phyloP scores from a whole-genome alignment of 2,797 vertebrate species.

The Chelmon rostratus region DNA sequence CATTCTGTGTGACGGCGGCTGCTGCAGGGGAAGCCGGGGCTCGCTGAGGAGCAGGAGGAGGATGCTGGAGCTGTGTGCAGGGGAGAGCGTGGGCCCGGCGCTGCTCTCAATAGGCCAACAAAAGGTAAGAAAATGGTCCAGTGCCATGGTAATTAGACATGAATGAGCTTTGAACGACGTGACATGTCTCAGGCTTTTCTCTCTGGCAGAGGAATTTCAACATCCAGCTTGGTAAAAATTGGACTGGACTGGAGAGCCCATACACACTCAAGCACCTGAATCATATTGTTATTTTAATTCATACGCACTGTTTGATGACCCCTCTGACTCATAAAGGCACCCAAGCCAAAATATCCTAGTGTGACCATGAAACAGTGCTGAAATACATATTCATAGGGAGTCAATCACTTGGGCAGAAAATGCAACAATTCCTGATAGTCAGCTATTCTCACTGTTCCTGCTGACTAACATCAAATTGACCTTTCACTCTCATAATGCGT shows the following conservation, averaged over 20 bases:
- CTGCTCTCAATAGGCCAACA: slow-evolving; percentile 84
- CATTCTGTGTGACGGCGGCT: slow-evolving; percentile 83
- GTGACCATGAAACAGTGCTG: slow-evolving; percentile 41
- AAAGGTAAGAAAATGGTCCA: slow-evolving; percentile 84
- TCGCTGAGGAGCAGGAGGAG: slow-evolving; percentile 78
- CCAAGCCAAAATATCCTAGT: slow-evolving; percentile 48
- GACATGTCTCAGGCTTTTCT: slow-evolving; percentile 73
- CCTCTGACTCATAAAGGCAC: slow-evolving; percentile 23
- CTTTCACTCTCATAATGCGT: slow-evolving; percentile 79
- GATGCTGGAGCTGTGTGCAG: slow-evolving; percentile 78
- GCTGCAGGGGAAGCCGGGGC: slow-evolving; percentile 78
- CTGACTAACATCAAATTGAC: slow-evolving; percentile 80
- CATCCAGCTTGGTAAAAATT: slow-evolving; percentile 70
- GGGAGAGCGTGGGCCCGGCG: slow-evolving; percentile 80
- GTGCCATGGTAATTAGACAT: slow-evolving; percentile 83
- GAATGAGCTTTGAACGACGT: slow-evolving; percentile 79
- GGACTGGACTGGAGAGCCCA: slow-evolving; percentile 32
- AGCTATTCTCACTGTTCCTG: slow-evolving; percentile 64
- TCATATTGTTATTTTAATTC: slow-evolving; percentile 68
- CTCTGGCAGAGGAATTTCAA: slow-evolving; percentile 69
- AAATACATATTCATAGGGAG: slow-evolving; percentile 68
- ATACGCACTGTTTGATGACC: slow-evolving; percentile 55
- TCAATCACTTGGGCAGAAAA: slow-evolving; percentile 65
- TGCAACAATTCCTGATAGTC: slow-evolving; percentile 68
- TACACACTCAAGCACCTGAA: slow-evolving; percentile 47